Evolutionary conservation across 2,888 invertebrate species (phyloP), one percentile per base, ranked within the genome.

Genomic region (Lissonota sp.): DNA sequence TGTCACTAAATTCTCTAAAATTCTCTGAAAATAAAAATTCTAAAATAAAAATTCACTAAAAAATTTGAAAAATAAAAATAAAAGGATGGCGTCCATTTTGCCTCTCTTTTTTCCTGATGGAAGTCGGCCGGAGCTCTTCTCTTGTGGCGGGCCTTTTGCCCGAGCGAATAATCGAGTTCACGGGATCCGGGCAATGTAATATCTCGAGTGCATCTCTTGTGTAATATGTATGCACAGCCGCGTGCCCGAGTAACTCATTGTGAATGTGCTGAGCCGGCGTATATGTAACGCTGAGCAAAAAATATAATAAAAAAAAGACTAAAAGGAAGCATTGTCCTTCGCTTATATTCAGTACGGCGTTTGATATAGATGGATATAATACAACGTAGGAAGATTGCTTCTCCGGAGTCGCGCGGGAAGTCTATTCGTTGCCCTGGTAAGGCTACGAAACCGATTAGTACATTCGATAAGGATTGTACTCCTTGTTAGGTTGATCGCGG

Each of bases 371-470:
- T 26, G 26, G 26, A 26, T 26, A 26, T 26, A 26, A 26, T 26
- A 3, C 26, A 26, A 26, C 26, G 26, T 71, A 12, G 44, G 55
- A 53, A 49, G 51, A 70, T 75, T 71, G 74, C 70, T 64, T 74
- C 66, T 66, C 66, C 12, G 44, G 40, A 37, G 46, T 51, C 58
- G 80, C 83, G 79, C 86, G 84, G 83, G 81, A 86, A 87, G 87
- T 86, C 86, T 89, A 88, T 88, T 88, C 84, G 87, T 86, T 87
- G 86, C 86, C 87, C 88, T 86, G 87, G 87, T 88, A 88, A 87
- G 86, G 86, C 86, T 83, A 82, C 67, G 83, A 73, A 80, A 80
- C 26, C 87, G 90, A 90, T 90, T 88, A 87, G 87, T 85, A 86
- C 81, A 74, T 83, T 78, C 86, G 88, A 89, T 89, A 89, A 89